Conservation (phyloP, 2,888 invertebrate genomes). For the Zygothrica quintamaculata region DNA sequence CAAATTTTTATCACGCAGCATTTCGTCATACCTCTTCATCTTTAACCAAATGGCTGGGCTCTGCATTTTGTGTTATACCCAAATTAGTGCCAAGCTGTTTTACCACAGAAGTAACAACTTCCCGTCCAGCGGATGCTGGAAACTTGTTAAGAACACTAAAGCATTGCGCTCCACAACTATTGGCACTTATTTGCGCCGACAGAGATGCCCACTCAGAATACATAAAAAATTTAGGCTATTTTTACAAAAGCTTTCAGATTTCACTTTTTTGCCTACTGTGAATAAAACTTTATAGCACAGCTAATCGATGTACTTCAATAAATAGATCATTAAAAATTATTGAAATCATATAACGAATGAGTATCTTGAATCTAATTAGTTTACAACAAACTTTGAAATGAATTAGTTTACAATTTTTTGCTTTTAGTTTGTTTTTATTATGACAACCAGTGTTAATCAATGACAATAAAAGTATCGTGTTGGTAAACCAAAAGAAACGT, state of each 20-base stretch:
- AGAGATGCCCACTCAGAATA: slow-evolving; percentile 87
- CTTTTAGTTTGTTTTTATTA: slow-evolving; percentile 26
- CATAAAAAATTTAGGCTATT: slow-evolving; percentile 78
- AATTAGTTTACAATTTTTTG: too few species aligned
- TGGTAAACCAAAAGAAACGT: too few species aligned
- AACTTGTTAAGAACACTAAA: slow-evolving; percentile 87
- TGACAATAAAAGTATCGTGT: too few species aligned
- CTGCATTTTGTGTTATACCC: slow-evolving; percentile 91
- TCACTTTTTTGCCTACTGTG: slow-evolving; percentile 24
- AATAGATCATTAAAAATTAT: too few species aligned
- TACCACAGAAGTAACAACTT: slow-evolving; percentile 87
- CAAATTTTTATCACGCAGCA: neutral
- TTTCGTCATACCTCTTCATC: slow-evolving; percentile 90
- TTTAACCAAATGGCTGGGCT: slow-evolving; percentile 92
- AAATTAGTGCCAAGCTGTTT: slow-evolving; percentile 87
- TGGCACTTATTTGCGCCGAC: slow-evolving; percentile 84
- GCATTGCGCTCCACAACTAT: slow-evolving; percentile 85
- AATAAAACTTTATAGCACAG: neutral
- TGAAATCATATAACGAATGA: too few species aligned
- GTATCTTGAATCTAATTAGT: too few species aligned
- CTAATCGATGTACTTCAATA: too few species aligned
- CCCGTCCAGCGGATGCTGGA: slow-evolving; percentile 86
- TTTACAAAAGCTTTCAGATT: slow-evolving; percentile 22
- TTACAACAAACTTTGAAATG: too few species aligned
- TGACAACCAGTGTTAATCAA: too few species aligned